Base-by-base conservation (phyloP, 2,113 vertebrate species). In the Sceloporus tristichus region DNA sequence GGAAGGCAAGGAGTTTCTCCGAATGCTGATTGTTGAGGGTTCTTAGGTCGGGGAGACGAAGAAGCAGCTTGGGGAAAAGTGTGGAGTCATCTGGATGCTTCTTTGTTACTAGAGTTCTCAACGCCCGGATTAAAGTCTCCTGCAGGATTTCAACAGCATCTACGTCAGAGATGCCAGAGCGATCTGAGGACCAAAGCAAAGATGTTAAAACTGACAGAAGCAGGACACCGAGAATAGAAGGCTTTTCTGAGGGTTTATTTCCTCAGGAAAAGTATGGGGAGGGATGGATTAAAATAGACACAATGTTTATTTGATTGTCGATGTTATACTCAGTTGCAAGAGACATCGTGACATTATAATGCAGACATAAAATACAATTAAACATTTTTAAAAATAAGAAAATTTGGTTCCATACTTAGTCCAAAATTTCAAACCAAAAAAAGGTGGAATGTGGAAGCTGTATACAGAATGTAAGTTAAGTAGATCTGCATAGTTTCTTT, bases 11-110 rank as follows among this genome's bases (percentile, higher is more conserved):
- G 92, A 98, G 96, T 94, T 98, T 98, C 94, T 98, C 98, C 0
- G 98, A 97, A 95, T 98, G 98, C 97, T 98, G 96, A 95, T 97
- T 98, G 96, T 98, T 98, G 90, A 98, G 97, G 54, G 97, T 98
- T 80, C 98, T 97, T 94, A 98, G 97, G 95, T 98, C 98, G 3
- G 98, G 97, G 88, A 98, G 97, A 94, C 97, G 97, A 79, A 98
- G 96, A 85, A 98, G 97, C 92, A 98, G 97, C 91, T 98, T 98
- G 93, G 98, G 98, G 96, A 98, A 98, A 85, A 97, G 97, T 5
- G 97, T 97, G 48, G 97, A 95, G 87, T 98, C 98, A 38, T 83
- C 90, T 82, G 97, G 97, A 82, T 90, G 93, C 56, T 95, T 96
- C 95, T 97, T 97, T 91, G 95, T 95, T 85, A 98, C 95, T 90